Base-by-base conservation (phyloP, 2,797 vertebrate genomes). In the Myotis vivesi region DNA sequence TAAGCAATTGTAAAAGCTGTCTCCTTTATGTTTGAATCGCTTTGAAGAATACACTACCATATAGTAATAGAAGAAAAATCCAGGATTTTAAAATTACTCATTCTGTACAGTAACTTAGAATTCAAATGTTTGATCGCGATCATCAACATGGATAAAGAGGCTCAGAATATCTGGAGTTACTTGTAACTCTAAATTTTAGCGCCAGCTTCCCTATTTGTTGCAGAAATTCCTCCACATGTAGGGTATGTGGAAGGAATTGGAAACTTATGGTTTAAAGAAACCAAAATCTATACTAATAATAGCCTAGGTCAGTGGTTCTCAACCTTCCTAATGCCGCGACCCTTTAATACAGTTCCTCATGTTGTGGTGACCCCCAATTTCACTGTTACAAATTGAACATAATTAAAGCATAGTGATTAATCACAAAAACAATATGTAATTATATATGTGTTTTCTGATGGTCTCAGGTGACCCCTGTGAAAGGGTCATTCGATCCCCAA, bases 221-320 rank as follows among this genome's bases (percentile, higher is more conserved):
- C n/a, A 95, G 80, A 94, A 94, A 81, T 76, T 89, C 15, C 10
- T 57, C 23, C 41, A 69, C 13, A 66, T 82, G 12, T 41, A 12
- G 10, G 22, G 0, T 53, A 88, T 23, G 9, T 82, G 36, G n/a
- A 89, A 77, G 25, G 33, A 33, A 16, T 71, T 82, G 22, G 36
- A 88, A 28, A 95, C 49, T 85, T 44, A 89, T 53, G 57, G 41
- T 22, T 89, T 86, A 57, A 86, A 72, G 8, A 79, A 91, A 79
- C 9, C 17, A 92, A 33, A 92, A 41, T 46, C 44, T 46, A 46
- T 46, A 9, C 41, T 41, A 41, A 41, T 41, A 41, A 41, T 41
- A 41, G 41, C 8, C 8, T 41, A 41, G 41, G 41, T 41, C 41
- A 41, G 41, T 41, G 41, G 41, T 41, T 41, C 41, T 41, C 41